A percentile compares a stretch with the other conserved stretches of the same genome.
Conservation (phyloP, 53 echinoderm and acorn worm species). For the Hippasteria phrygiana region DNA sequence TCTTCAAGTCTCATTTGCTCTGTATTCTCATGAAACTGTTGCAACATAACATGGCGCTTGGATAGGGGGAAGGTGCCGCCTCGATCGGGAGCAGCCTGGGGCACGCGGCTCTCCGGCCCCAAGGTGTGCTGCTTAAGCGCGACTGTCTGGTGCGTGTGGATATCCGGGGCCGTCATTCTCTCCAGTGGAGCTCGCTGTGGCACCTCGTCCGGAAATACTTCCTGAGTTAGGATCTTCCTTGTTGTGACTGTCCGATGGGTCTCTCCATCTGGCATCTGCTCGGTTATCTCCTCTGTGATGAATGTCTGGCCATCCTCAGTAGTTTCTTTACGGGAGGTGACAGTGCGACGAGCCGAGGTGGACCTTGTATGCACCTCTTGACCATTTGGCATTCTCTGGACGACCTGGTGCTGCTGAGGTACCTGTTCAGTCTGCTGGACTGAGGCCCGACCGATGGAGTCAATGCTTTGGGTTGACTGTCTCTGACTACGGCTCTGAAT, state of each 20-base stretch:
- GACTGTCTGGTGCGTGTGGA: conserved; percentile 59
- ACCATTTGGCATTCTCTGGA: conserved; percentile 15
- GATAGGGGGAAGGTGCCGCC: conserved; percentile 57
- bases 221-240: conserved; percentile 27
- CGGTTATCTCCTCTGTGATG: conserved; percentile 47
- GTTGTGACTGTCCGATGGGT: conserved; percentile 57
- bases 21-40: conserved; percentile 74
- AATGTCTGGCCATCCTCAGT: conserved; percentile 55
- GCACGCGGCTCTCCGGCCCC: conserved; percentile 1
- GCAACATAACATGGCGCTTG: conserved; percentile 68
- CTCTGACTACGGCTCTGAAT: conserved; percentile 32
- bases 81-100: background rate
- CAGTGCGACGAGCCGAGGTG: conserved; percentile 31
- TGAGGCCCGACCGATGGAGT: conserved; percentile 22
- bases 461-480: conserved; percentile 24
- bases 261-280: conserved; percentile 55
- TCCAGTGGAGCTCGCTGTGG: background rate
- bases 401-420: conserved; percentile 30
- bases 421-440: conserved; percentile 44
- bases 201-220: conserved; percentile 27
- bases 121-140: conserved; percentile 50
- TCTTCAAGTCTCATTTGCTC: conserved; percentile 52
- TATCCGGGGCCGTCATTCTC: conserved; percentile 31
- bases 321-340: conserved; percentile 49
- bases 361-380: conserved; percentile 34